These are phyloP conservation scores for Ctenopoma kingsleyae DNA, from an alignment of 2,797 vertebrate genomes.

Conservation along the genomic window DNA sequence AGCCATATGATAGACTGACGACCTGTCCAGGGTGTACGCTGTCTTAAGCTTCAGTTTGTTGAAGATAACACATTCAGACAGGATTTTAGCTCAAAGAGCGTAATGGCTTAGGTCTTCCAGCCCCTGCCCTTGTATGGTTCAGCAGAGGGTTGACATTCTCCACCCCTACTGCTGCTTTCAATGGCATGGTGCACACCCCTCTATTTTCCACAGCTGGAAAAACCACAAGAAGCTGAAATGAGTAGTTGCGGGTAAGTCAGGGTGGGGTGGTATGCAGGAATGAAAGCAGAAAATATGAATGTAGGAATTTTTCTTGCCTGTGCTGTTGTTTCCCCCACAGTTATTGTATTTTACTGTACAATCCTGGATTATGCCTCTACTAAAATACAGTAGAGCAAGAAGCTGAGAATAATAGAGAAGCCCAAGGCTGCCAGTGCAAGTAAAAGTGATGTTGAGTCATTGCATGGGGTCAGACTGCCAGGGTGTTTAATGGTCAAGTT, in stretches of 20 bases:
- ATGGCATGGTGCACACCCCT: conserved; percentile 49
- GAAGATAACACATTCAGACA: conserved; percentile 14
- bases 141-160: conserved; percentile 39
- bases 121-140: conserved; percentile 27
- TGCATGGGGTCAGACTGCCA: conserved; percentile 57
- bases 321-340: conserved; percentile 21
- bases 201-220: conserved; percentile 61
- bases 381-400: conserved; percentile 35
- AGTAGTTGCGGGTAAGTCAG: conserved; percentile 8
- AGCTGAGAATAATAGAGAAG: conserved; percentile 40
- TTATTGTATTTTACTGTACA: conserved; percentile 29
- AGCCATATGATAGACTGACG: no score
- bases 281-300: conserved; percentile 10
- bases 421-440: conserved; percentile 52
- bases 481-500: conserved; percentile 54
- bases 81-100: conserved; percentile 25
- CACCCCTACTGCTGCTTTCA: conserved; percentile 56
- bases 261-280: neutral
- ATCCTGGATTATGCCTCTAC: conserved; percentile 12
- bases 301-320: conserved; percentile 5
- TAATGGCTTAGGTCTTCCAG: conserved; percentile 19
- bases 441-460: conserved; percentile 71
- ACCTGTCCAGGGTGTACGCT: no score
- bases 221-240: conserved; percentile 45
- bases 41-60: neutral